Base-by-base conservation (phyloP, 2,797 vertebrate genomes). In the Malacoctenus gilli region DNA sequence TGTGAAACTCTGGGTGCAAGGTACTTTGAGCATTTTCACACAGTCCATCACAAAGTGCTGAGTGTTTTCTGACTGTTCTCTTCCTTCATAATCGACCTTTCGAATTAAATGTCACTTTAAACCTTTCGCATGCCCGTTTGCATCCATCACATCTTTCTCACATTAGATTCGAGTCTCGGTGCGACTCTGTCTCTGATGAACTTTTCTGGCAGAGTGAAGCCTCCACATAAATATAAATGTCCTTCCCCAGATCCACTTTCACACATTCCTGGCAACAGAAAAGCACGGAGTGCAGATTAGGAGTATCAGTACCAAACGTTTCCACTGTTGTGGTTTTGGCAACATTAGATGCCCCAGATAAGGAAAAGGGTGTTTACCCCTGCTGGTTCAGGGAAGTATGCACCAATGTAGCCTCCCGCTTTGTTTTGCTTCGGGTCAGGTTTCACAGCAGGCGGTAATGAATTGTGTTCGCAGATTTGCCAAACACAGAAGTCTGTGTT, bases 1-100 rank as follows among this genome's bases (percentile, higher is more conserved):
- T 84, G 89, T 95, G 82, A 89, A 89, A 41, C 72, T 99, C 85
- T 93, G 93, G 85, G 93, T 99, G 72, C 83, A 92, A 91, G 96
- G 97, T 98, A 2, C 52, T 56, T 34, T 28, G 9, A 59, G 15
- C 34, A 3, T 64, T 44, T 46, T 28, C 9, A 28, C 25, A 28
- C 5, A 6, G 25, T 28, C 9, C 9, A 18, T 51, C 39, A 43
- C 25, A 31, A 11, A 6, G 15, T 19, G 4, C 7, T 14, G 25
- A 5, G 4, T 7, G 4, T n/a, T n/a, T n/a, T n/a, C n/a, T n/a
- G n/a, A n/a, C n/a, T n/a, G n/a, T n/a, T n/a, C n/a, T n/a, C n/a
- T n/a, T n/a, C n/a, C n/a, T n/a, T n/a, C n/a, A n/a, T 28, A 9
- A 5, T 28, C 25, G 4, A 9, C 2, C 5, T 28, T 28, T 28